These are phyloP conservation scores for human DNA, from an alignment of 2,113 vertebrate species.

Conservation along the genomic window DNA sequence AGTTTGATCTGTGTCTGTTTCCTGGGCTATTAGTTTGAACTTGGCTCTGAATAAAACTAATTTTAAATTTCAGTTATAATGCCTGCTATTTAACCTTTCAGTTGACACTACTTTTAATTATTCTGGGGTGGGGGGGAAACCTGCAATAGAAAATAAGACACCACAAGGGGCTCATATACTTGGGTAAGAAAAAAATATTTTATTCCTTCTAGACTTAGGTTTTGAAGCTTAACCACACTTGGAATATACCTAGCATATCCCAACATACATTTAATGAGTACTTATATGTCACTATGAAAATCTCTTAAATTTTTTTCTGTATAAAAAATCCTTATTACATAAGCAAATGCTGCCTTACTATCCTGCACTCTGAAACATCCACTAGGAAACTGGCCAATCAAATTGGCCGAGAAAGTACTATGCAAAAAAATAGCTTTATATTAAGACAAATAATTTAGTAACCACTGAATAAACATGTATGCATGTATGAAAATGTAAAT, in stretches of 20 bases:
- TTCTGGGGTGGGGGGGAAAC: no score
- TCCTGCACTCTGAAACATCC: neutral
- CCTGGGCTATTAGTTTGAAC: neutral
- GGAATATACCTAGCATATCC: neutral
- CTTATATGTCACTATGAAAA: neutral
- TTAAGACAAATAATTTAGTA: neutral
- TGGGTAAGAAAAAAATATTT: neutral
- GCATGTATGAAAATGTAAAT: neutral
- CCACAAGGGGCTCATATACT: neutral
- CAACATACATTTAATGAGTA: neutral
- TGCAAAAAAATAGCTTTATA: neutral
- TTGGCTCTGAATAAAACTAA: neutral
- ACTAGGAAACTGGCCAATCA: neutral
- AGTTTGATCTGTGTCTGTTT: neutral
- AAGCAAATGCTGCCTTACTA: neutral
- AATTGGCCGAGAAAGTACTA: neutral
- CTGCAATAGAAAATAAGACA: neutral
- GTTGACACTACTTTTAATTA: neutral
- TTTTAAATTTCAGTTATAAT: neutral
- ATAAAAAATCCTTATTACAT: neutral
- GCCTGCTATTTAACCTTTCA: neutral
- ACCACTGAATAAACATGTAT: neutral
- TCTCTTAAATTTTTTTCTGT: neutral
- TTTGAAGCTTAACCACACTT: neutral
- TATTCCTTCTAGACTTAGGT: neutral